phyloP scores from a whole-genome alignment of 2,888 invertebrate genomes.

The Acanthosepion lycidas region DNA sequence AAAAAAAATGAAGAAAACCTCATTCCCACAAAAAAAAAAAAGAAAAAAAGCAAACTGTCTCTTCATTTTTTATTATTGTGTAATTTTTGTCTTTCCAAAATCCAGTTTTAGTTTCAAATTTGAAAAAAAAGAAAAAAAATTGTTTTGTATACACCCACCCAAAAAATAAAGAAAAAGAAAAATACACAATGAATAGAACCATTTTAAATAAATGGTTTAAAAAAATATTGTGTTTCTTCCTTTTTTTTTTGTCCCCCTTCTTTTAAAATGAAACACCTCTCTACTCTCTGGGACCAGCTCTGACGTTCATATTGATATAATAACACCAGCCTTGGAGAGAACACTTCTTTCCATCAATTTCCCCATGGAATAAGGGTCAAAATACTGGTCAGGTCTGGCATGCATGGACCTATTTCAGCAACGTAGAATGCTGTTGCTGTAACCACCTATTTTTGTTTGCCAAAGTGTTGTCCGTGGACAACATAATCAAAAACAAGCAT shows the following conservation, averaged over 20 bases:
- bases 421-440: not conserved
- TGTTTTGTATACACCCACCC: not conserved
- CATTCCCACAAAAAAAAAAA: not conserved
- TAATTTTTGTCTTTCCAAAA: not conserved
- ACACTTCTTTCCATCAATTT: not conserved
- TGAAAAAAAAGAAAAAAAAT: not conserved
- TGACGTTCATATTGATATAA: not conserved
- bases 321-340: not conserved
- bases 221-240: not conserved
- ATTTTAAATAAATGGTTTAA: not conserved
- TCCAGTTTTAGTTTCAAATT: not conserved
- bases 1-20: not conserved
- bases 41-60: no score
- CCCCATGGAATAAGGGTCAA: not conserved
- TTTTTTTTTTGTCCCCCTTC: not conserved
- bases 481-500: not conserved
- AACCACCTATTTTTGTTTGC: not conserved
- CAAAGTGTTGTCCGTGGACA: not conserved
- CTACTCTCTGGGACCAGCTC: constrained; percentile 33
- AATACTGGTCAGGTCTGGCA: constrained; percentile 11
- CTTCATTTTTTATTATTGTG: no score
- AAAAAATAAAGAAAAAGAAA: not conserved
- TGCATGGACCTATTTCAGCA: not conserved
- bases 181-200: not conserved
- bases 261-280: not conserved